phyloP scores from a whole-genome alignment of 2,797 vertebrate genomes.

The Danio choprae region DNA sequence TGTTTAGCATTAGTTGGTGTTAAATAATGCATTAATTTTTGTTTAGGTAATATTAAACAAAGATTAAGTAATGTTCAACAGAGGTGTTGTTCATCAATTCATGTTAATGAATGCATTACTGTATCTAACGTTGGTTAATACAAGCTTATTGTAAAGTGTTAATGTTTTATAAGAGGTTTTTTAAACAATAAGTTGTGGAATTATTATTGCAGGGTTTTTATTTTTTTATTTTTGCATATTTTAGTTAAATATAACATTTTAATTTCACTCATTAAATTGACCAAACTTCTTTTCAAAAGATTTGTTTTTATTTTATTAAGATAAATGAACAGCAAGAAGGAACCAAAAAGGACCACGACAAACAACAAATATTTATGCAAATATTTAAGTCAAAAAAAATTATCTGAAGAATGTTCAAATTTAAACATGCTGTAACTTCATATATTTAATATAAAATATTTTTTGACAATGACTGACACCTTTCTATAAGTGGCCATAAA shows the following conservation, averaged over 20 bases:
- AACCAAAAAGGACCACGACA: constrained; percentile 53
- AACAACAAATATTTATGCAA: constrained; percentile 40
- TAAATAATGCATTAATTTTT: no score
- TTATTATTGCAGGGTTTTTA: background rate
- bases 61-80: no score
- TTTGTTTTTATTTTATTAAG: constrained; percentile 62
- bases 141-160: no score
- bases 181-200: background rate
- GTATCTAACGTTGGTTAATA: no score
- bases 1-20: no score
- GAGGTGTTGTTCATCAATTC: no score
- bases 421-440: constrained; percentile 53
- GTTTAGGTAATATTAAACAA: no score
- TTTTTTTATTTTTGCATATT: no score
- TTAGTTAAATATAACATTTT: background rate
- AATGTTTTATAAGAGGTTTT: no score
- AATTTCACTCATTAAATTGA: background rate
- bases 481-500: constrained; percentile 18
- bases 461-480: constrained; percentile 2
- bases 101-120: no score
- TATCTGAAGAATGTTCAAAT: constrained; percentile 33
- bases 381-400: constrained; percentile 41
- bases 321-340: constrained; percentile 60
- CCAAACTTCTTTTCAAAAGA: constrained; percentile 22
- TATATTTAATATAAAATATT: constrained; percentile 36